Evolutionary conservation across 2,113 vertebrate genomes (phyloP).

Genomic region (Prinia subflava): DNA sequence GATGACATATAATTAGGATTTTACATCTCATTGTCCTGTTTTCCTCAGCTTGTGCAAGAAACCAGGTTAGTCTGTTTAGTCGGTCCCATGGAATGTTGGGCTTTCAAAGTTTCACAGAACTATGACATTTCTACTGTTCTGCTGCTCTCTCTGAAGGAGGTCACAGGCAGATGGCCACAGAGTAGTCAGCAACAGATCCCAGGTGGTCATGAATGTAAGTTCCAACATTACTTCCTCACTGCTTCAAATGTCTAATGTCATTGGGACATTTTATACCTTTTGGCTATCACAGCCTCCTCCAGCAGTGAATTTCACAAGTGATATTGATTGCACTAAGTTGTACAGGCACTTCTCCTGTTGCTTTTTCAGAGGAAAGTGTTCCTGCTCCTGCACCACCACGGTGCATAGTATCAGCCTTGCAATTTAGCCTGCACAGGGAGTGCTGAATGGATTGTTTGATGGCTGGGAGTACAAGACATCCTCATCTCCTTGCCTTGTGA

Average conservation of each 20-base stretch:
- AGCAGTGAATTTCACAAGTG: background rate
- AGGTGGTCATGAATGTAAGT: background rate
- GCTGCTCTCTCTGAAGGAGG: background rate
- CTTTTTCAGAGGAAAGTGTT: background rate
- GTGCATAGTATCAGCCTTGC: background rate
- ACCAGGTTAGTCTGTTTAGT: background rate
- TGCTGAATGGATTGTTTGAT: background rate
- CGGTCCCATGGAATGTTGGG: background rate
- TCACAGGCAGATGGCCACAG: accelerated
- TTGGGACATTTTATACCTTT: background rate
- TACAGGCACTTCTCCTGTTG: background rate
- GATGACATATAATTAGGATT: background rate
- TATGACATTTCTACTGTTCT: background rate
- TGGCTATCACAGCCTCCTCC: background rate
- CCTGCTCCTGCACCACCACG: background rate
- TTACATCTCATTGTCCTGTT: background rate
- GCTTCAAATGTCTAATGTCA: background rate
- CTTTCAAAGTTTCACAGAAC: background rate
- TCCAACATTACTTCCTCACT: background rate
- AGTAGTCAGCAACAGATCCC: background rate
- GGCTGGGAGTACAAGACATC: background rate
- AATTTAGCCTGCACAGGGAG: background rate
- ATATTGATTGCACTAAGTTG: background rate
- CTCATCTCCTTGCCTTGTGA: background rate
- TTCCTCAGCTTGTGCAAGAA: background rate